Evolutionary conservation across 2,113 vertebrate genomes (phyloP).

Genomic region (Burhinus bistriatus): DNA sequence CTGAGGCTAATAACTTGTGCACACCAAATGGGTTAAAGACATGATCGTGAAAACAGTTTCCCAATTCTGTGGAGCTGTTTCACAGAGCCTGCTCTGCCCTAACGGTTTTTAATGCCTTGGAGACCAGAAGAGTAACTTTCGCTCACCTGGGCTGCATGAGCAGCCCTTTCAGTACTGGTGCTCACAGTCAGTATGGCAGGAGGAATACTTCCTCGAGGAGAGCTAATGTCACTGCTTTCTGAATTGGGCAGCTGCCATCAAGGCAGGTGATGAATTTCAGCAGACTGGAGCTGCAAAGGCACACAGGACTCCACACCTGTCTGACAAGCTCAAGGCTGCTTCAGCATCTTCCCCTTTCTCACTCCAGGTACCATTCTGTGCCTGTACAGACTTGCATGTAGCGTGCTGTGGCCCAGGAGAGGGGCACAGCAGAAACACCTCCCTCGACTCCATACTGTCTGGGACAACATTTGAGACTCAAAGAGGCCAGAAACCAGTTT

Average conservation of each 20-base stretch:
- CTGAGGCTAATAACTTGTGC: background rate
- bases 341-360: background rate
- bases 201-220: background rate
- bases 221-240: background rate
- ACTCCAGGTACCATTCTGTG: background rate
- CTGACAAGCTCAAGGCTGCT: background rate
- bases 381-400: background rate
- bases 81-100: background rate
- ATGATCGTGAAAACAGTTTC: background rate
- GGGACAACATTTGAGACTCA: background rate
- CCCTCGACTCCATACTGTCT: no score
- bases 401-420: accelerated
- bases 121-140: background rate
- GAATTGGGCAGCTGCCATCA: background rate
- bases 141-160: no score
- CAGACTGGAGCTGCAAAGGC: background rate
- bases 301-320: background rate
- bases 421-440: background rate
- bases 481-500: background rate
- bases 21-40: background rate
- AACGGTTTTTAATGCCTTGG: background rate
- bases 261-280: background rate
- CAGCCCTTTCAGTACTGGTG: background rate
- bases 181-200: background rate
- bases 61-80: background rate